Evolutionary conservation across 1,140 invertebrate genomes (phyloP).

Genomic region (Rhyacophila brunnea): DNA sequence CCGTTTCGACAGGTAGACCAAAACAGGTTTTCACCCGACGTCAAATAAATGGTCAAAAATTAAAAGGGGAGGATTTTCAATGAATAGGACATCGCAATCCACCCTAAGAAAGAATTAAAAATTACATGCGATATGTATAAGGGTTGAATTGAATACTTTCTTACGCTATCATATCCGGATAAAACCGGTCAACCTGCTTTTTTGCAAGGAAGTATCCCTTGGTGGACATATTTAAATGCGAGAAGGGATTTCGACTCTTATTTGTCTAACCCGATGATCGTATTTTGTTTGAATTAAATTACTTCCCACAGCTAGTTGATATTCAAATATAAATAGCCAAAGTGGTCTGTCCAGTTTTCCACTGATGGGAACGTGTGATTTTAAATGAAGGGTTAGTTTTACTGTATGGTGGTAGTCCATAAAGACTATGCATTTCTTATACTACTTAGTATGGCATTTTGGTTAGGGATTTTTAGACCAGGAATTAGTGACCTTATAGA

Average conservation of each 20-base stretch:
- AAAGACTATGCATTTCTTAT: slow-evolving; percentile 4
- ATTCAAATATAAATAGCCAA: slow-evolving; percentile 43
- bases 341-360: slow-evolving; percentile 46
- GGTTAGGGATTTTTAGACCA: slow-evolving; percentile 11
- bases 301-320: not conserved
- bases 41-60: slow-evolving; percentile 31
- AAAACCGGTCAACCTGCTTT: slow-evolving; percentile 36
- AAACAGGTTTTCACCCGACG: slow-evolving; percentile 34
- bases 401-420: slow-evolving; percentile 4
- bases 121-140: not conserved
- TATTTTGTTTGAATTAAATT: not conserved
- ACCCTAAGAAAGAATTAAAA: slow-evolving; percentile 14
- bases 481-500: slow-evolving; percentile 24
- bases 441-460: not conserved
- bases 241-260: slow-evolving; percentile 6
- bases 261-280: not conserved
- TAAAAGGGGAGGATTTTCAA: slow-evolving; percentile 24
- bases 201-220: slow-evolving; percentile 30
- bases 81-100: slow-evolving; percentile 23
- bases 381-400: slow-evolving; percentile 24
- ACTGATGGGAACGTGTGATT: slow-evolving; percentile 32
- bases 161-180: slow-evolving; percentile 4
- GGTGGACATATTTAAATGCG: slow-evolving; percentile 18
- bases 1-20: slow-evolving; percentile 29
- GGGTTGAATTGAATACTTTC: slow-evolving; percentile 17